Evolutionary conservation across 2,888 invertebrate genomes (phyloP).

Genomic region (Ophion costatus): DNA sequence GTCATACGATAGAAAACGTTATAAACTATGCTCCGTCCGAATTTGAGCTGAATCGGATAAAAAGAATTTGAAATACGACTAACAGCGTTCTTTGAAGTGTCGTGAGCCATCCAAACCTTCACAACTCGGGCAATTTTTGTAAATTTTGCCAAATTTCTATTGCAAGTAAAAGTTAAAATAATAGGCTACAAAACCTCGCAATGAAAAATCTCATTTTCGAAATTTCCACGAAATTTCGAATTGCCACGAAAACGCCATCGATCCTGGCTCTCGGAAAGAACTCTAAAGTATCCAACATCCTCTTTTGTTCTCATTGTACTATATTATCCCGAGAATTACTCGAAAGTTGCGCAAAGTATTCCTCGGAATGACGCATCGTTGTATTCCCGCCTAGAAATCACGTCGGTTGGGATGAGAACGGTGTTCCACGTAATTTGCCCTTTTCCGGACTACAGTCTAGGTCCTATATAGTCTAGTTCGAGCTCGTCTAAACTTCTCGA

Average conservation of each 20-base stretch:
- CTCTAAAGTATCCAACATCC: not conserved
- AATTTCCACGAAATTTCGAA: not conserved
- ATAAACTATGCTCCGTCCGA: too few relatives aligned
- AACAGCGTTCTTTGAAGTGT: too few relatives aligned
- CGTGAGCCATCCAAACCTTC: too few relatives aligned
- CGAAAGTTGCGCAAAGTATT: not conserved
- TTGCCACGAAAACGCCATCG: not conserved
- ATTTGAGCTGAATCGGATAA: too few relatives aligned
- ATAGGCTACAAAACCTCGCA: too few relatives aligned
- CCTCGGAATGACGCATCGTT: not conserved
- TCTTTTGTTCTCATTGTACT: not conserved
- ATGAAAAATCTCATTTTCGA: not conserved
- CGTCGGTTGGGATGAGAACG: not conserved
- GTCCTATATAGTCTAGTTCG: not conserved
- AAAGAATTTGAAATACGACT: too few relatives aligned
- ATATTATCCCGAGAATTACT: not conserved
- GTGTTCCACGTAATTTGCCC: not conserved
- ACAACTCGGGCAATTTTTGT: too few relatives aligned
- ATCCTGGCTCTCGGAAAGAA: not conserved
- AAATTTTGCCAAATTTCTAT: too few relatives aligned
- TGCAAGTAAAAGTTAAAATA: too few relatives aligned
- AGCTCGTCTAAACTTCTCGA: not conserved
- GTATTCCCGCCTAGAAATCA: not conserved
- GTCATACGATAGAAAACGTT: too few relatives aligned
- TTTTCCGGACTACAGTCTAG: not conserved